Evolutionary conservation across 2,797 vertebrate genomes (phyloP).

Genomic region (Triplophysa bombifrons): DNA sequence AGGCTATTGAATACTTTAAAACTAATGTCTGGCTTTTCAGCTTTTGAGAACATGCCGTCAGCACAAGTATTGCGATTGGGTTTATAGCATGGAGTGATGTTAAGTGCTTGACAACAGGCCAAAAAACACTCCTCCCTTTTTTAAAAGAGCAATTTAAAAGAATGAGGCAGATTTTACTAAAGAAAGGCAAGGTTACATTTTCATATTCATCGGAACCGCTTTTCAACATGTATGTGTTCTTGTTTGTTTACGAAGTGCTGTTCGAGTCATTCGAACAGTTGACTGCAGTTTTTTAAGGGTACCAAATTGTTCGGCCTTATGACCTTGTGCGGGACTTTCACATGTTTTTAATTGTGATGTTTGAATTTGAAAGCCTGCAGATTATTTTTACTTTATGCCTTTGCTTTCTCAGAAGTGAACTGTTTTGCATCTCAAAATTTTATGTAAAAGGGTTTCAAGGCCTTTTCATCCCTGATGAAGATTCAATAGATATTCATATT

Average conservation of each 20-base stretch:
- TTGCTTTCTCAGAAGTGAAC: background rate
- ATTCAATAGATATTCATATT: too few species aligned
- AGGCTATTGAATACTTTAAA: slow-evolving; percentile 43
- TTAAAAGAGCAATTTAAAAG: slow-evolving; percentile 42
- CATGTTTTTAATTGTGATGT: too few species aligned
- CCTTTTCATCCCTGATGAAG: too few species aligned
- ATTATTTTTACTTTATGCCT: background rate
- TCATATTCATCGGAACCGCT: background rate
- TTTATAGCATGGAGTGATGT: slow-evolving; percentile 34
- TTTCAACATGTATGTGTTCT: background rate
- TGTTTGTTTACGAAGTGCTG: slow-evolving; percentile 16
- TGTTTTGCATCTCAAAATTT: background rate
- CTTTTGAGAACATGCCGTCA: slow-evolving; percentile 28
- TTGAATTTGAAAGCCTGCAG: background rate
- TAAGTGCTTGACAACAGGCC: slow-evolving; percentile 36
- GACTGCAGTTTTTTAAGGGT: background rate
- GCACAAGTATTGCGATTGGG: slow-evolving; percentile 22
- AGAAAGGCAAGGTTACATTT: slow-evolving; percentile 44
- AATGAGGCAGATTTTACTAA: slow-evolving; percentile 21
- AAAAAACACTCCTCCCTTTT: slow-evolving; percentile 29
- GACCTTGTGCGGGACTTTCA: slow-evolving; percentile 18
- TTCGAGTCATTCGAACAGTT: slow-evolving; percentile 2
- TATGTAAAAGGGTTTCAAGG: background rate
- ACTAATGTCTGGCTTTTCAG: slow-evolving; percentile 26
- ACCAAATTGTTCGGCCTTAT: background rate